Percentiles rank a stretch among this genome's conserved stretches.
These are phyloP conservation scores for Onychomys arenicola DNA, from an alignment of 2,797 vertebrate species.

Conservation along the genomic window DNA sequence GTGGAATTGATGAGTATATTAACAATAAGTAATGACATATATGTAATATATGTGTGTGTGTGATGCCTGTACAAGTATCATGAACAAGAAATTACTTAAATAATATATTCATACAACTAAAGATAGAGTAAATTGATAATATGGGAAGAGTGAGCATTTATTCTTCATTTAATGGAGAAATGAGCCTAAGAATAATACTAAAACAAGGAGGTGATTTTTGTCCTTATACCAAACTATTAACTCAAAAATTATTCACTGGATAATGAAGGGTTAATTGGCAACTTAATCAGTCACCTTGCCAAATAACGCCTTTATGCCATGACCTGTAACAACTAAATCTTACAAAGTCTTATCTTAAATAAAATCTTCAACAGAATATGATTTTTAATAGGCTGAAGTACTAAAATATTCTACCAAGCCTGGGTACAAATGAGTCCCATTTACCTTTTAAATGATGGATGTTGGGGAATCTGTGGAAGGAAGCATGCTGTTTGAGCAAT, in stretches of 20 bases:
- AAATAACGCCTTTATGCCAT: background rate
- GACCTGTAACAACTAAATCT: background rate
- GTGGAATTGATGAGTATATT: background rate
- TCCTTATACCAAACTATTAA: background rate
- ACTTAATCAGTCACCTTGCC: background rate
- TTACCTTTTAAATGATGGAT: slow-evolving; percentile 22
- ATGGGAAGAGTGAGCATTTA: background rate
- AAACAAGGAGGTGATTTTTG: background rate
- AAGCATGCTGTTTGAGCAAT: background rate
- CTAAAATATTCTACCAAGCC: background rate
- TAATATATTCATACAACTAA: slow-evolving; percentile 11
- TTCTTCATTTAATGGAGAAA: slow-evolving; percentile 2
- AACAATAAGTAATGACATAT: background rate
- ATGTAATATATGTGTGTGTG: background rate
- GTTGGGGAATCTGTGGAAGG: background rate
- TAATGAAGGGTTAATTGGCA: background rate
- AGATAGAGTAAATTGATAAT: slow-evolving; percentile 8
- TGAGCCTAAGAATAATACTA: background rate
- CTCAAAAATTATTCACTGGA: slow-evolving; percentile 12
- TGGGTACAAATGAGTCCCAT: background rate
- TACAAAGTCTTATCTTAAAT: slow-evolving; percentile 28
- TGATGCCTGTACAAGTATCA: slow-evolving; percentile 7
- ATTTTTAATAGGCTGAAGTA: slow-evolving; percentile 47
- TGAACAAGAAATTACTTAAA: background rate
- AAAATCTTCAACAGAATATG: slow-evolving; percentile 22